These are phyloP conservation scores for Bothrops jararaca DNA, from an alignment of 2,113 vertebrate species.

Conservation along the genomic window DNA sequence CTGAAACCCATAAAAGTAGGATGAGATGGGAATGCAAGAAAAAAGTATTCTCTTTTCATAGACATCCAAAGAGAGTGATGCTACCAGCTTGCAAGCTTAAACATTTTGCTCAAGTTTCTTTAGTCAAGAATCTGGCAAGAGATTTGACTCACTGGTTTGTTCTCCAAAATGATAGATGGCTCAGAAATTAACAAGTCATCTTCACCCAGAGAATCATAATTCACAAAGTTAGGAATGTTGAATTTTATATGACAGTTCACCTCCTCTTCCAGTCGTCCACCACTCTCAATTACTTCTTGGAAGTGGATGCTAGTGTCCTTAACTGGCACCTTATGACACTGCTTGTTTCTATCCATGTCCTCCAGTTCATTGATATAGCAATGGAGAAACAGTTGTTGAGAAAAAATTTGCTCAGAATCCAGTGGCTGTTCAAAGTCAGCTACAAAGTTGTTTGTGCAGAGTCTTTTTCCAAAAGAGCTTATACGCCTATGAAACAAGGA, in stretches of 20 bases:
- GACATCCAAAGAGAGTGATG: neutral
- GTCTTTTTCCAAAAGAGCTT: slow-evolving; percentile 77
- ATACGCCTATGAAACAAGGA: slow-evolving; percentile 68
- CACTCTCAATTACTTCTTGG: slow-evolving; percentile 59
- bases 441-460: slow-evolving; percentile 77
- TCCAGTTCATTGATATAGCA: slow-evolving; percentile 83
- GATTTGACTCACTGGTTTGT: slow-evolving; percentile 60
- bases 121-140: slow-evolving; percentile 58
- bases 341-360: slow-evolving; percentile 58
- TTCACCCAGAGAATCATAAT: slow-evolving; percentile 81
- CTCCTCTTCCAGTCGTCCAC: slow-evolving; percentile 58
- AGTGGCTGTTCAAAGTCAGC: slow-evolving; percentile 71
- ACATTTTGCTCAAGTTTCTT: slow-evolving; percentile 31
- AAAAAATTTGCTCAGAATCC: slow-evolving; percentile 76
- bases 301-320: slow-evolving; percentile 52
- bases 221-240: slow-evolving; percentile 91
- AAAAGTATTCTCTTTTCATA: neutral
- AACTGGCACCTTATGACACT: slow-evolving; percentile 48
- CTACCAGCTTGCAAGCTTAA: fast-evolving
- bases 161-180: slow-evolving; percentile 74
- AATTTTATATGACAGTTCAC: slow-evolving; percentile 76
- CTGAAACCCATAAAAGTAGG: neutral
- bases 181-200: slow-evolving; percentile 84
- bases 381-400: slow-evolving; percentile 80
- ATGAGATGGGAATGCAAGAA: slow-evolving; percentile 1